Base-by-base conservation (phyloP, 2,797 vertebrate genomes). In the Oryzias dopingdopingensis region DNA sequence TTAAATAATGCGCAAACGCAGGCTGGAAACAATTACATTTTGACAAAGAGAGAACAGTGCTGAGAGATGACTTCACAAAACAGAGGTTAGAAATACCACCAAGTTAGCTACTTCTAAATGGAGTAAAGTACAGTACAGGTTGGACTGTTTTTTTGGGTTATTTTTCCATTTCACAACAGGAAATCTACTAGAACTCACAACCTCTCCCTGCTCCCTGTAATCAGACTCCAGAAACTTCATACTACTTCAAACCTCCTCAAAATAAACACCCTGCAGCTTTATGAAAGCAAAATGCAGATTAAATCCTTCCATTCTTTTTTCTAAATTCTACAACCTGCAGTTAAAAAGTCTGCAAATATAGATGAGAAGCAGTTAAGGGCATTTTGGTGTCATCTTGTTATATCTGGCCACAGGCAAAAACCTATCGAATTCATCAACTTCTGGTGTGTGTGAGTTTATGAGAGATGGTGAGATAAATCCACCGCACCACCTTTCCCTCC, bases 161-260 rank as follows among this genome's bases (percentile, higher is more conserved):
- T 85, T 87, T 75, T 87, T 68, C 85, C 86, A 83, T 85, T 87
- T 89, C 88, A 88, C 74, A 88, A 90, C 87, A 90, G 88, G 88
- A 90, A 90, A 88, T 88, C 86, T 81, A 86, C 75, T 0, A 26
- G 73, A 86, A 86, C 89, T 86, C 85, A 72, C 88, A 89, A 86
- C 70, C 71, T 89, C 86, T 89, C 86, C 70, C 79, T 84, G 71
- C 76, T 82, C 65, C 72, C 32, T 60, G 37, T 52, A 63, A 67
- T 58, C 42, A n/a, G 3, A 18, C 47, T 29, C 46, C 18, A 48
- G 60, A 23, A 23, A 52, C 72, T 71, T 61, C 60, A 73, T 16
- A 8, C 20, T 43, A 32, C 32, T 37, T 42, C 4, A 2, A 16
- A 56, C 29, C 42, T 24, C 6, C 47, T 67, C 23, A 16, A 62